Conservation (phyloP, 2,888 invertebrate species). For the Cephus sareptanus region DNA sequence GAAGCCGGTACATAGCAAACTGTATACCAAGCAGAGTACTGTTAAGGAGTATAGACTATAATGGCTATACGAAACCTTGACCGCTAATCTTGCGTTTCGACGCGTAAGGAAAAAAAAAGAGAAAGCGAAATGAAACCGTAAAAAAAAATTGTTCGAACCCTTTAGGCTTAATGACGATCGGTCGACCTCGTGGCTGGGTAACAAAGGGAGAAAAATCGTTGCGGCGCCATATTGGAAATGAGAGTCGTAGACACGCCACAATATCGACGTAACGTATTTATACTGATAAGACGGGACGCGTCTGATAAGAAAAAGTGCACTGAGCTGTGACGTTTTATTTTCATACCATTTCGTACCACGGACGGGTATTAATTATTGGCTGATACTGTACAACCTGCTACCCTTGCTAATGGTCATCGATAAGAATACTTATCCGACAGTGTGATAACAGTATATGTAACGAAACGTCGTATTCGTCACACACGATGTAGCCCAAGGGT, state of each 20-base stretch:
- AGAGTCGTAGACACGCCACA: background rate
- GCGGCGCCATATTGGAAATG: background rate
- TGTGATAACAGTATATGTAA: background rate
- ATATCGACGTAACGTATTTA: background rate
- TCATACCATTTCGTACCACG: background rate
- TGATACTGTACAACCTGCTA: background rate
- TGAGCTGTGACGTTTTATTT: background rate
- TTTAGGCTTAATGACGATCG: background rate
- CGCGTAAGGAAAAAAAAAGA: background rate
- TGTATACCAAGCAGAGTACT: background rate
- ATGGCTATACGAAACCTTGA: background rate
- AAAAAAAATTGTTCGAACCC: background rate
- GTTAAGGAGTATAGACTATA: background rate
- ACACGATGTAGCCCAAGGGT: constrained; percentile 3
- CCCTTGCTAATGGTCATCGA: background rate
- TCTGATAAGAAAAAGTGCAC: background rate
- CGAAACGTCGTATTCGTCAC: background rate
- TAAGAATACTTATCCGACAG: background rate
- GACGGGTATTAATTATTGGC: background rate
- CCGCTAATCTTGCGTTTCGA: background rate
- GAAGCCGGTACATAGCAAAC: background rate
- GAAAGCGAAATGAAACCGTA: background rate
- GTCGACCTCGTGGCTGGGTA: background rate
- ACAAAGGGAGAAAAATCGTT: background rate
- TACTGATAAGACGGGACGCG: background rate